phyloP scores from a whole-genome alignment of 2,797 vertebrate species.

The Masticophis lateralis region DNA sequence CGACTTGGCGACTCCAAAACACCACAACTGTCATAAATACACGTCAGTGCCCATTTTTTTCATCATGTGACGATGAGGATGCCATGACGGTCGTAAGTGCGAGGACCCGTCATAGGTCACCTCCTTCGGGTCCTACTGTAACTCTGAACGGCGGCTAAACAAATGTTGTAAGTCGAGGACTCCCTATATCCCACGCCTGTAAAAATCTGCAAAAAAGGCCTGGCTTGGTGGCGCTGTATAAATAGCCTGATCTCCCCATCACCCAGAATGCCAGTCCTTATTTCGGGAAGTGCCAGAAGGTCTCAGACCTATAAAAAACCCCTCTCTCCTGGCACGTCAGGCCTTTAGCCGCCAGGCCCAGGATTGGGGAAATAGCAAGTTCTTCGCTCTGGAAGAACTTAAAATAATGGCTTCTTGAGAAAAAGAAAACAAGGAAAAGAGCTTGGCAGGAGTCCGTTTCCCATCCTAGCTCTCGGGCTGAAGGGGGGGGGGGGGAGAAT shows the following conservation, averaged over 20 bases:
- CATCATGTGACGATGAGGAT: too few species aligned
- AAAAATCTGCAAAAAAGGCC: neutral
- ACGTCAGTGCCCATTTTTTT: too few species aligned
- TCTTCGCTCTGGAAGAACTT: conserved; percentile 64
- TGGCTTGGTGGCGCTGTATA: neutral
- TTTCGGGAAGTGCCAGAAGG: conserved; percentile 57
- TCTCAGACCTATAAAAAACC: conserved; percentile 53
- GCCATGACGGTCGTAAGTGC: too few species aligned
- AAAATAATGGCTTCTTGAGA: conserved; percentile 60
- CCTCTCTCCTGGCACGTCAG: conserved; percentile 52
- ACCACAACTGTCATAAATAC: too few species aligned
- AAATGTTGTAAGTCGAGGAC: neutral
- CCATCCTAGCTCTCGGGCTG: conserved; percentile 39
- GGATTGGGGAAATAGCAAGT: conserved; percentile 65
- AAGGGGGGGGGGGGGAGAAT: neutral
- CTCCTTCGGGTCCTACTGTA: too few species aligned
- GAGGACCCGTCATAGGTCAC: too few species aligned
- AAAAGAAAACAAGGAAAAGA: conserved; percentile 32
- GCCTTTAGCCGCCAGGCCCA: conserved; percentile 48
- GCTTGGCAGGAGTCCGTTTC: conserved; percentile 55
- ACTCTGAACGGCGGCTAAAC: too few species aligned
- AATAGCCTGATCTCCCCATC: conserved; percentile 19
- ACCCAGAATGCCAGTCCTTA: conserved; percentile 53
- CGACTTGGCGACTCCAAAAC: too few species aligned
- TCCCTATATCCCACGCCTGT: neutral